Base-by-base conservation (phyloP, 2,888 invertebrate species). In the Ormia ochracea region DNA sequence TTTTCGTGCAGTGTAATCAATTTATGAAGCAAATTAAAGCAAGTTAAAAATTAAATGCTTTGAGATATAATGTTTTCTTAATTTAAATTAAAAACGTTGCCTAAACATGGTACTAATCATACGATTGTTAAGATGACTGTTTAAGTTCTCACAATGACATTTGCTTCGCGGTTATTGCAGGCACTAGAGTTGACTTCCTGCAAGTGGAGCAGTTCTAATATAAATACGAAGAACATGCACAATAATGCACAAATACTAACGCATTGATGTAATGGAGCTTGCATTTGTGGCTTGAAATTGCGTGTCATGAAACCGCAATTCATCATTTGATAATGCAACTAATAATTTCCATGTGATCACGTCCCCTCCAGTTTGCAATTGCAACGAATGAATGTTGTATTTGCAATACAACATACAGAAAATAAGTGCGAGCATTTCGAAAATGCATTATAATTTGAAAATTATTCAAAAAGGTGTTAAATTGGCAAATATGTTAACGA, bases 261-360 rank as follows among this genome's bases (percentile, higher is more conserved):
- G 21, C 50, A 73, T 5, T 19, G 14, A 19, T 38, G 69, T 70
- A 61, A 38, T 63, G 45, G 36, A 48, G 61, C 36, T 38, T 56
- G 63, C 70, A 23, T 38, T 41, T 72, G 68, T 56, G 63, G 63
- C 54, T 58, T 54, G 23, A 7, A 56, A 48, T 41, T 65, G 76
- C 74, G 75, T 78, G 78, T 68, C 78, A 69, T 72, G 50, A 28
- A 68, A 80, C 82, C 82, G 61, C 82, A 81, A 81, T 82, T 82
- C 79, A 80, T 81, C 81, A 80, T 78, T 75, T 79, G 65, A 74
- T 70, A 82, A 74, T 77, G 75, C 70, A 78, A 70, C 82, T 73
- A 82, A 79, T 78, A 82, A 82, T 81, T 82, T 77, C 69, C 82
- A 77, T 74, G 79, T 79, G 78, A 74, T 79, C 74, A 75, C 75